A percentile compares a stretch with the other conserved stretches of the same genome.
phyloP scores from a whole-genome alignment of 2,888 invertebrate genomes.

The Polymixis lichenea region DNA sequence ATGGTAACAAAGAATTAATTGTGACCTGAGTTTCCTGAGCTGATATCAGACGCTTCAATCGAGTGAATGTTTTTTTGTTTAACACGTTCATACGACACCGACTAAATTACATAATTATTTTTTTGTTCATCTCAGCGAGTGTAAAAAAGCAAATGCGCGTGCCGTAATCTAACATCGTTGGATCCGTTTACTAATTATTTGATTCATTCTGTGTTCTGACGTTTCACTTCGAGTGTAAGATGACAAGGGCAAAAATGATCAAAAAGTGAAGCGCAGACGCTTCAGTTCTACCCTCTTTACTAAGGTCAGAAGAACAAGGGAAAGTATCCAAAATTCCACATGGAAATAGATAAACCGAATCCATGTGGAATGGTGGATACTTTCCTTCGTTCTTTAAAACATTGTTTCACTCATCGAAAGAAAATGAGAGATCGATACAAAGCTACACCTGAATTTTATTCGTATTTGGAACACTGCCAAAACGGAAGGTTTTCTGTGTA shows the following conservation, averaged over 20 bases:
- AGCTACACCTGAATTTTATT: conserved; percentile 34
- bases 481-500: conserved; percentile 6
- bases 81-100: no score
- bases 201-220: neutral
- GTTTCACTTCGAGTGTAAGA: no score
- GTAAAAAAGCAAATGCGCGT: no score
- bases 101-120: no score
- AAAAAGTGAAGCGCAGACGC: neutral
- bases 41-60: neutral
- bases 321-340: no score
- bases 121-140: no score
- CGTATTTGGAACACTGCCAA: conserved; percentile 13
- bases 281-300: neutral
- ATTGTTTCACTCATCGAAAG: conserved; percentile 44
- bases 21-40: neutral
- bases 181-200: neutral
- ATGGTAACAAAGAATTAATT: neutral
- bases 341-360: no score
- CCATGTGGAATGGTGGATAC: no score
- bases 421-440: conserved; percentile 45
- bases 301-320: neutral
- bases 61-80: neutral
- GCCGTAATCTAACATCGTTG: neutral
- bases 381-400: neutral
- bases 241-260: neutral